Evolutionary conservation across 1,140 invertebrate species (phyloP), one percentile per base, ranked within the genome.

Genomic region (Sinella curviseta): DNA sequence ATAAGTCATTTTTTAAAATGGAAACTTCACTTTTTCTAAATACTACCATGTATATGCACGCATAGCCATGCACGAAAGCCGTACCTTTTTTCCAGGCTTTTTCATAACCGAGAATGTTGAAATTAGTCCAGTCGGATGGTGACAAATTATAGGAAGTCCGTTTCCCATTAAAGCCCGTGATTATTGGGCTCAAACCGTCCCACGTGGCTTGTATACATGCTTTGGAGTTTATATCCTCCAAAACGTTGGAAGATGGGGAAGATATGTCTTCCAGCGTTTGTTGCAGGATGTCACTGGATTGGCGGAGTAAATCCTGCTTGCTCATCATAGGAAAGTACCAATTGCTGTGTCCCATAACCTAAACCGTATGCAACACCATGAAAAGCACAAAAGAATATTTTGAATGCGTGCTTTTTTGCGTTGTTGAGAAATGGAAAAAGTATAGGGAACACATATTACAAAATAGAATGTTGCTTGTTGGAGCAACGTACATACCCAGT

Each of bases 281-380:
- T 24, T 70, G 4, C 3, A 70, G 65, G 24, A 70, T 33, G 65
- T 70, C 65, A 70, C 65, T 70, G 65, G 65, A 70, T n/a, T 70
- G 65, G 8, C 31, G 31, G 12, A 70, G 12, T 2, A 70, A 24
- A 33, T 70, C 65, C 30, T 70, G 26, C 30, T 70, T 70, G n/a
- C 65, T 70, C 65, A 70, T 17, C 65, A 70, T 30, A n/a, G 65
- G 65, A 70, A 70, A 70, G 24, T 70, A 70, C 65, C 65, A 70
- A 3, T 8, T 33, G 26, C 31, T 33, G 4, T 33, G 65, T 14
- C 26, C 31, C 65, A 70, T 70, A 4, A 70, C 24, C 65, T 70
- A 33, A 8, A 70, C 4, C 57, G 57, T 60, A 60, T 48, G 24
- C 12, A 26, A 3, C 4, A 70, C 30, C 31, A 70, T 31, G 31